Base-by-base conservation (phyloP, 2,113 vertebrate genomes). In the Tyto alba region DNA sequence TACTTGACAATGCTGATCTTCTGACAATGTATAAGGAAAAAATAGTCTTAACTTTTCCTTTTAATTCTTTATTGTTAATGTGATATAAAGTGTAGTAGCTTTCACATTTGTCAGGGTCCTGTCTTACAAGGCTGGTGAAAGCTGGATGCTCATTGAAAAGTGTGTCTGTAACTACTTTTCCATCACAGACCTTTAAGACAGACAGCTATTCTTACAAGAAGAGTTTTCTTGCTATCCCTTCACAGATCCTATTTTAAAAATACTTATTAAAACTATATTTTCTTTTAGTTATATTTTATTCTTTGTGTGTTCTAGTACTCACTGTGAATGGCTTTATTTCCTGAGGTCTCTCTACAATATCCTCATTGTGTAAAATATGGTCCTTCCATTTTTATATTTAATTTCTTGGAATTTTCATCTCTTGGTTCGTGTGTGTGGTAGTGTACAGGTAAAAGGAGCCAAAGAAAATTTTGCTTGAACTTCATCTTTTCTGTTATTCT, bases 211-310 rank as follows among this genome's bases (percentile, higher is more conserved):
- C 69, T 50, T 79, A 73, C 53, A 13, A 75, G 80, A 77, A 67
- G 75, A 89, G 92, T 91, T 90, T 75, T 69, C 73, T 93, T 91
- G 79, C 41, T 38, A 82, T 87, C 41, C 85, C 47, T 73, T 91
- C 93, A 88, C 4, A 34, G 74, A 90, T 55, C 40, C 57, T 40
- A 53, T 71, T 93, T 86, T 79, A 22, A 83, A 81, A 74, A 22
- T 15, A n/a, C 34, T 56, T 59, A 93, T 82, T 91, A 83, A 93
- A 97, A 94, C 57, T 64, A 40, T 88, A 86, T 57, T 95, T 96
- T 75, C 52, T 60, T 64, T 76, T 76, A 32, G n/a, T 55, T 53
- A 41, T 67, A 20, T 57, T 84, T 90, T 41, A 59, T 66, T 45
- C 52, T 90, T 45, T 47, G 20, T 59, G 36, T 52, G 34, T 73